Evolutionary conservation across 2,888 invertebrate genomes (phyloP).

Genomic region (Bellardia bayeri): DNA sequence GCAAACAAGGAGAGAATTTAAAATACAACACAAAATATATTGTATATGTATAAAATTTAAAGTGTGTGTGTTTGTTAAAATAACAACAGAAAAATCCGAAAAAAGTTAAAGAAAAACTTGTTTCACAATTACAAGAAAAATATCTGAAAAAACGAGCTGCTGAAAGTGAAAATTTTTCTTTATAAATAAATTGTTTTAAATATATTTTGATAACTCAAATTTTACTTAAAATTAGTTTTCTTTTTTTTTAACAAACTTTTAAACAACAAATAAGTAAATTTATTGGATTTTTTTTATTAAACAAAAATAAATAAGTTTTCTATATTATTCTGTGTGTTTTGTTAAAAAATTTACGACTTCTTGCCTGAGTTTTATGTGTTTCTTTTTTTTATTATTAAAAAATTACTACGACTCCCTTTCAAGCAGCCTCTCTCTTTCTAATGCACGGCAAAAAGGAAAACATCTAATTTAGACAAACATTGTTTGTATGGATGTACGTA

Average conservation of each 20-base stretch:
- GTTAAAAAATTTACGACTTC: slow-evolving; percentile 30
- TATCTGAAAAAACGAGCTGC: slow-evolving; percentile 48
- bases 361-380: background rate
- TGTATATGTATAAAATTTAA: slow-evolving; percentile 21
- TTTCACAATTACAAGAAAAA: slow-evolving; percentile 56
- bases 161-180: slow-evolving; percentile 72
- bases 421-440: slow-evolving; percentile 49
- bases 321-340: slow-evolving; percentile 30
- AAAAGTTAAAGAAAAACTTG: slow-evolving; percentile 60
- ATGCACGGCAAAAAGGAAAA: background rate
- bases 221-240: background rate
- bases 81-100: background rate
- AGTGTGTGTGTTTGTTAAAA: slow-evolving; percentile 45
- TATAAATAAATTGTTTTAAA: slow-evolving; percentile 32
- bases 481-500: background rate
- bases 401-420: slow-evolving; percentile 56
- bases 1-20: slow-evolving; percentile 51
- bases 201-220: slow-evolving; percentile 34
- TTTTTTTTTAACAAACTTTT: background rate
- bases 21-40: slow-evolving; percentile 33
- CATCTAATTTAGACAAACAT: slow-evolving; percentile 15
- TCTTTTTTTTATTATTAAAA: slow-evolving; percentile 9
- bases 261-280: slow-evolving; percentile 31
- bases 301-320: slow-evolving; percentile 3
- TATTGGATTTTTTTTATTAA: slow-evolving; percentile 4